Base-by-base conservation (phyloP, 2,888 invertebrate genomes). In the Yponomeuta plumbellus region DNA sequence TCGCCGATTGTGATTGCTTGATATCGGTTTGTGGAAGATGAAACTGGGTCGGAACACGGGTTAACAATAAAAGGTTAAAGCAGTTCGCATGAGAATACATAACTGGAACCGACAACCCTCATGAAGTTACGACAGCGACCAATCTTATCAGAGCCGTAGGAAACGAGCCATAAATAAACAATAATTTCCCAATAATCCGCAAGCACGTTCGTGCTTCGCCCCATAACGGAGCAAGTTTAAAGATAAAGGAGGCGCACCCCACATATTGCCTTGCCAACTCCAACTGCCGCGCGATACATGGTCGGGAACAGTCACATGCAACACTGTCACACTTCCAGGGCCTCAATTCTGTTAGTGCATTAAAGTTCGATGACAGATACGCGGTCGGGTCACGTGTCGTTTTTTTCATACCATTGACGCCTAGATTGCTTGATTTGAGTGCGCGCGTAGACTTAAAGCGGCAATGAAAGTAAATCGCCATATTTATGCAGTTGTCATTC, bases 161-260 rank as follows among this genome's bases (percentile, higher is more conserved):
- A 52, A 52, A 52, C 44, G 44, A 52, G 44, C 44, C 44, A 52
- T 52, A 52, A 52, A 52, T 52, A 52, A 52, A 52, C 44, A 52
- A 52, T 52, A 52, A 52, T 52, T 52, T 52, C 44, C 44, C 44
- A 52, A 52, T 52, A 52, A 52, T 13, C 44, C 17, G 17, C 13
- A 52, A 52, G 13, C 44, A 52, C 44, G 44, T 52, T 13, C 44
- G 13, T 52, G 44, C 17, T 52, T 52, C 44, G 13, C 44, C 44
- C 44, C 44, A 52, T 52, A 52, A 52, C 44, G 44, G 44, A 52
- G 44, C 44, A 52, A 52, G 44, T 52, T 52, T 52, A 52, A 52
- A 17, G 44, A 52, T 52, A 52, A 52, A 52, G 44, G 44, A 52
- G 44, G 17, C 44, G 0, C 44, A 13, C 44, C 44, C 13, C 17